These are phyloP conservation scores for Esox lucius DNA, from an alignment of 2,797 vertebrate genomes.

Conservation along the genomic window DNA sequence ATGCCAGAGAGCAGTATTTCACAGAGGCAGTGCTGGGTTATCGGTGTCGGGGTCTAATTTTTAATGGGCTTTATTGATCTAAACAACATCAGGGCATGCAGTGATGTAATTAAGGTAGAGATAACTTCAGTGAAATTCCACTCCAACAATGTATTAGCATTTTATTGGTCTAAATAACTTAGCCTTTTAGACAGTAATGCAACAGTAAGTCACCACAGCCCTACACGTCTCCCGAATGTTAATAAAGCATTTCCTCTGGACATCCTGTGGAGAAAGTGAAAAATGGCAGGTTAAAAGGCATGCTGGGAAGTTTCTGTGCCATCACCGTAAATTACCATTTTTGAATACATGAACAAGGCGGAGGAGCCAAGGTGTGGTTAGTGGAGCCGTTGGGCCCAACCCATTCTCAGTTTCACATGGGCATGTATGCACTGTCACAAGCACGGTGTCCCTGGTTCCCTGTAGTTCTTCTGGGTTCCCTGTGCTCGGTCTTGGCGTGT, in stretches of 20 bases:
- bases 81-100: constrained; percentile 80
- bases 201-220: constrained; percentile 76
- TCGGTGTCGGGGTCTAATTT: constrained; percentile 76
- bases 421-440: constrained; percentile 30
- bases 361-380: constrained; percentile 28
- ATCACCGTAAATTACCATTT: constrained; percentile 68
- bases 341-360: constrained; percentile 68
- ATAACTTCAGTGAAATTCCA: constrained; percentile 83
- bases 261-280: constrained; percentile 70
- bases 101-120: constrained; percentile 81
- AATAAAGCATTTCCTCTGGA: constrained; percentile 81
- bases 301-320: constrained; percentile 74
- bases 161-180: constrained; percentile 85
- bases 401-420: constrained; percentile 36
- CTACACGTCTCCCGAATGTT: constrained; percentile 77
- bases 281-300: constrained; percentile 73
- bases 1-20: constrained; percentile 61
- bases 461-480: background rate
- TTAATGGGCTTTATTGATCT: constrained; percentile 85
- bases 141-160: constrained; percentile 81
- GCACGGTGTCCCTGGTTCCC: background rate
- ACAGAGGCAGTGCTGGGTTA: constrained; percentile 61
- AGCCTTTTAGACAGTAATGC: constrained; percentile 83
- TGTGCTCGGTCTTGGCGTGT: background rate
- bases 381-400: constrained; percentile 27